Evolutionary conservation across 2,888 invertebrate species (phyloP), one percentile per base, ranked within the genome.

Genomic region (Neoascia interrupta): DNA sequence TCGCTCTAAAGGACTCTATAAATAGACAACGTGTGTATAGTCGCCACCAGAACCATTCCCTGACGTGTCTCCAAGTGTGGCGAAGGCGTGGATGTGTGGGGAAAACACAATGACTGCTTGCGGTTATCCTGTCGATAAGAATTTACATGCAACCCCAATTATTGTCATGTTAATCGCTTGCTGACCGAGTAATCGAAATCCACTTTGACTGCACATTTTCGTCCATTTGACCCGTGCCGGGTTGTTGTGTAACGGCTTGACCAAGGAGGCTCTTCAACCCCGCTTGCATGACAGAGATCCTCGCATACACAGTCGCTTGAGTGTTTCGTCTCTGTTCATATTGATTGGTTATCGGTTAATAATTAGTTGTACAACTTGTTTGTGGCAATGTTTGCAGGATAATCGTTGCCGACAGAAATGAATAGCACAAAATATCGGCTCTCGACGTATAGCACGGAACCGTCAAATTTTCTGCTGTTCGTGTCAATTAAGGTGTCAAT

Each of bases 61-160:
- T 2, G 15, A 15, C n/a, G 1, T 36, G n/a, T 43, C 23, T 34
- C 11, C 6, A 41, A 23, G 10, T 41, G 31, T n/a, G 37, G 60
- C n/a, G n/a, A n/a, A n/a, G n/a, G n/a, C n/a, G 43, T 3, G 28
- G 26, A 8, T 21, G 5, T 5, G 15, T 13, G n/a, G 13, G 16
- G 26, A 1, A 26, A 3, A 26, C 58, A 39, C 49, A 72, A 49
- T 37, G 47, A 41, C 56, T 72, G 56, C 63, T 72, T 64, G 56
- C 56, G 56, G 56, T 26, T 51, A 49, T 54, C 34, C 34, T 64
- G 36, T 56, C 63, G 63, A 72, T 72, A 72, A 64, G 72, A 56
- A 64, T 56, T 72, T 43, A 72, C 72, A 64, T 63, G 72, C 72
- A 64, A 64, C 49, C 34, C 63, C 72, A 72, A 63, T 72, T 64